Percentiles rank a stretch among this genome's conserved stretches.
Conservation (phyloP, 2,888 invertebrate species). For the Pollenia angustigena region DNA sequence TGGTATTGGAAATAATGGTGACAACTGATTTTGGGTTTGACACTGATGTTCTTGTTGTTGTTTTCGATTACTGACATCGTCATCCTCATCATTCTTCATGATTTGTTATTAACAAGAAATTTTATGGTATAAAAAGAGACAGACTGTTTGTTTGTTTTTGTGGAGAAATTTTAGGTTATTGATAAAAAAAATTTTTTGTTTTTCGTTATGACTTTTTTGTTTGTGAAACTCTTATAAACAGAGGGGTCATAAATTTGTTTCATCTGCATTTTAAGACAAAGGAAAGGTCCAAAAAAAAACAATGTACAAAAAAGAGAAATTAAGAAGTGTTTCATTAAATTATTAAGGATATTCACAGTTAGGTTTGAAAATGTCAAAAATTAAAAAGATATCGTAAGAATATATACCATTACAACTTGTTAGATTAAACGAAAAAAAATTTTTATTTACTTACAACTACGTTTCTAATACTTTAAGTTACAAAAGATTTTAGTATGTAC, state of each 20-base stretch:
- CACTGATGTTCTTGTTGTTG: conserved; percentile 63
- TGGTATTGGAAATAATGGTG: conserved; percentile 60
- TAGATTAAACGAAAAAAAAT: too few relatives aligned
- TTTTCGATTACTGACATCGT: conserved; percentile 59
- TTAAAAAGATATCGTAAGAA: neutral
- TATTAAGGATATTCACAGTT: conserved; percentile 42
- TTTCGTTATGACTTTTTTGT: conserved; percentile 42
- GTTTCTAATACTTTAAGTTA: too few relatives aligned
- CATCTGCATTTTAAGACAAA: conserved; percentile 62
- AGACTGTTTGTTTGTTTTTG: neutral
- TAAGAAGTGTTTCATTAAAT: conserved; percentile 22
- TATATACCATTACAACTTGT: neutral
- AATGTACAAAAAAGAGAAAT: conserved; percentile 45
- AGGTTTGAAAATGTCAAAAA: neutral
- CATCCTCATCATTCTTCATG: conserved; percentile 74
- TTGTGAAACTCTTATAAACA: conserved; percentile 40
- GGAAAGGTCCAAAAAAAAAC: conserved; percentile 43
- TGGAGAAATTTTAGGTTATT: conserved; percentile 23
- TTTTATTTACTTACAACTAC: too few relatives aligned
- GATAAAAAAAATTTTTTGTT: conserved; percentile 18
- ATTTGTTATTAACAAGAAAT: conserved; percentile 56
- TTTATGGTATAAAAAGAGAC: conserved; percentile 9
- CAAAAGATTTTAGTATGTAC: too few relatives aligned
- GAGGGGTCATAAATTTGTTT: conserved; percentile 64
- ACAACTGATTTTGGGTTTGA: conserved; percentile 22